These are phyloP conservation scores for Tonatia bakeri DNA, from an alignment of 2,113 vertebrate genomes.

Conservation along the genomic window DNA sequence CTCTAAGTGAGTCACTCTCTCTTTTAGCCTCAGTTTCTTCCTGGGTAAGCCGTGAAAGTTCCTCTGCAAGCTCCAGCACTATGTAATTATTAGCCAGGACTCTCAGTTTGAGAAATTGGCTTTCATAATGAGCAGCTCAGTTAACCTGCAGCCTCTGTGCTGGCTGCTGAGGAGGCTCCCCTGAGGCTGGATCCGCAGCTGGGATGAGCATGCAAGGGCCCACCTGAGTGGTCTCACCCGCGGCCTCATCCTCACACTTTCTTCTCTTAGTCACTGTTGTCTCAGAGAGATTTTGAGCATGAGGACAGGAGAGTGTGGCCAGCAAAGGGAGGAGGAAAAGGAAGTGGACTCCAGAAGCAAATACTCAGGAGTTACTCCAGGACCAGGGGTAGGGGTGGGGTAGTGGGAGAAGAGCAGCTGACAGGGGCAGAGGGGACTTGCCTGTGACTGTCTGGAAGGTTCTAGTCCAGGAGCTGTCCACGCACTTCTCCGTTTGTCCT, in stretches of 20 bases:
- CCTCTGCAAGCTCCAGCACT: background rate
- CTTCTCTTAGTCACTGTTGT: background rate
- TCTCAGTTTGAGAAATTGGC: conserved; percentile 50
- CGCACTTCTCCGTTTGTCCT: background rate
- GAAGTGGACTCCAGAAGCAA: background rate
- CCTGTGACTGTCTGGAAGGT: background rate
- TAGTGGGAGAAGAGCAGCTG: background rate
- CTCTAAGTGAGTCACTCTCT: background rate
- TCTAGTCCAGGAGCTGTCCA: background rate
- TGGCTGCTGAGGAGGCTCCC: background rate
- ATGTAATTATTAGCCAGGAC: conserved; percentile 45
- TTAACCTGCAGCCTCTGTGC: background rate
- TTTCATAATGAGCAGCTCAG: conserved; percentile 35
- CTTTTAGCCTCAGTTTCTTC: background rate
- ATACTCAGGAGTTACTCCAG: background rate
- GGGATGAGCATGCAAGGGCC: background rate
- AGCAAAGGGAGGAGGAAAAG: conserved; percentile 15
- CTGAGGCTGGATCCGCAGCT: background rate
- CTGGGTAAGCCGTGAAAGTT: background rate
- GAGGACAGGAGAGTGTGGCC: background rate
- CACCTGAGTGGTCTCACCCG: background rate
- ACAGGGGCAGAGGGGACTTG: too few relatives aligned
- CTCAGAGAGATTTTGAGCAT: background rate
- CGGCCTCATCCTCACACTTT: background rate
- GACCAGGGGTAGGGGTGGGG: too few relatives aligned